Evolutionary conservation across 2,888 invertebrate species (phyloP).

Genomic region (Congeria kusceri): DNA sequence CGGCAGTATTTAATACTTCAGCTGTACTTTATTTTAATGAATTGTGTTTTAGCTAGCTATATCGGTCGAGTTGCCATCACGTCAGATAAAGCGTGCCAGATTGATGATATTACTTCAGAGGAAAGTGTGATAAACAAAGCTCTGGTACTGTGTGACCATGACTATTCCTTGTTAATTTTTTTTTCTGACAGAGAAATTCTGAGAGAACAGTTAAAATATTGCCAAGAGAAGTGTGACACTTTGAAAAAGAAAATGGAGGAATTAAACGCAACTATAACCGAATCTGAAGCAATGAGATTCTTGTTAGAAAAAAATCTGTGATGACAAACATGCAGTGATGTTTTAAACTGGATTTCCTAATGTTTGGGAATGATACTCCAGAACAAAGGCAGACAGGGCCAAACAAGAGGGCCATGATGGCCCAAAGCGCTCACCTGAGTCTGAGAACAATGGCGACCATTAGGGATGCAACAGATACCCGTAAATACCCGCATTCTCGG

Average conservation of each 20-base stretch:
- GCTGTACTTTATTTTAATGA: too few relatives aligned
- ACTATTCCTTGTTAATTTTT: background rate
- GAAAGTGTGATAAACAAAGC: background rate
- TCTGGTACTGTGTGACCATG: background rate
- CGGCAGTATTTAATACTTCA: too few relatives aligned
- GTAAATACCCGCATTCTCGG: too few relatives aligned
- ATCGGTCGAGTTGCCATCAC: background rate
- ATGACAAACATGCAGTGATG: constrained; percentile 11
- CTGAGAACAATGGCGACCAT: too few relatives aligned
- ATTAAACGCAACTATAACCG: background rate
- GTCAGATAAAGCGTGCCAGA: background rate
- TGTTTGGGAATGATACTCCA: constrained; percentile 11
- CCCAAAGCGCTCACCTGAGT: too few relatives aligned
- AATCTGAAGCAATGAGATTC: constrained; percentile 21
- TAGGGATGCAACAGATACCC: too few relatives aligned
- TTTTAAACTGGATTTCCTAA: constrained; percentile 25
- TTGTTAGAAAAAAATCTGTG: constrained; percentile 5
- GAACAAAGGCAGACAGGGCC: background rate
- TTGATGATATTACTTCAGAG: background rate
- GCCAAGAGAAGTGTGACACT: background rate
- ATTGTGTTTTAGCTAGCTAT: too few relatives aligned
- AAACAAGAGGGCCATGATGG: too few relatives aligned
- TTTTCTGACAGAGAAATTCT: background rate
- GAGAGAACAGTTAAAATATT: background rate
- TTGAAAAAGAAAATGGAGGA: background rate